Conservation (phyloP, 1,140 invertebrate species). For the Bombus terrestris region DNA sequence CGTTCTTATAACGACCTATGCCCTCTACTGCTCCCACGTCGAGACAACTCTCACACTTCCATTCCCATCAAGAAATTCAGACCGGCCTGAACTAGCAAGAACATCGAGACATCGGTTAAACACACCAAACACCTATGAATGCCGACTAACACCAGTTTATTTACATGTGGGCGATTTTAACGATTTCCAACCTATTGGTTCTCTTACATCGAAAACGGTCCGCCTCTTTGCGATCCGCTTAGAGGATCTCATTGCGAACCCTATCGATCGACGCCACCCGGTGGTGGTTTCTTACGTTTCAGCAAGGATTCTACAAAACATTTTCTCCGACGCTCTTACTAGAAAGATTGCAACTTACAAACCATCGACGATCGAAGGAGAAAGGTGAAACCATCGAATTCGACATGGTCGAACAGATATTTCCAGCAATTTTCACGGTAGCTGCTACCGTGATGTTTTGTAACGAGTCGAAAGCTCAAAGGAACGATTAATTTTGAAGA, state of each 20-base stretch:
- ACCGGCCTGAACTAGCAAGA: not conserved
- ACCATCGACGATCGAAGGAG: not conserved
- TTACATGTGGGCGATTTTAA: constrained; percentile 16
- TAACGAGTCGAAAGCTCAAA: constrained; percentile 5
- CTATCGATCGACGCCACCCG: not conserved
- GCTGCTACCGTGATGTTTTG: not conserved
- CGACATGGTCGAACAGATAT: not conserved
- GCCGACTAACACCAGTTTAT: not conserved
- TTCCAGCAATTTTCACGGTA: not conserved
- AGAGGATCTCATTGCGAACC: not conserved
- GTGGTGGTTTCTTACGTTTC: not conserved
- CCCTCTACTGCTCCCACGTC: not conserved
- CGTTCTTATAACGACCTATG: constrained; percentile 40
- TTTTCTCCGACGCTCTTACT: not conserved
- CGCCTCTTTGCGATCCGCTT: not conserved
- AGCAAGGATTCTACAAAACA: not conserved
- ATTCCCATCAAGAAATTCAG: not conserved
- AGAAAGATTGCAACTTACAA: not conserved
- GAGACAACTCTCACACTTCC: not conserved
- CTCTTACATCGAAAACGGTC: not conserved
- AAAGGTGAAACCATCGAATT: not conserved
- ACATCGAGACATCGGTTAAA: constrained; percentile 10
- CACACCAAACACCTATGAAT: not conserved
- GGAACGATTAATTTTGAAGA: constrained; percentile 36
- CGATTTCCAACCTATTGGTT: constrained; percentile 23